phyloP scores from a whole-genome alignment of 2,113 vertebrate genomes.

The Hippocampus zosterae region DNA sequence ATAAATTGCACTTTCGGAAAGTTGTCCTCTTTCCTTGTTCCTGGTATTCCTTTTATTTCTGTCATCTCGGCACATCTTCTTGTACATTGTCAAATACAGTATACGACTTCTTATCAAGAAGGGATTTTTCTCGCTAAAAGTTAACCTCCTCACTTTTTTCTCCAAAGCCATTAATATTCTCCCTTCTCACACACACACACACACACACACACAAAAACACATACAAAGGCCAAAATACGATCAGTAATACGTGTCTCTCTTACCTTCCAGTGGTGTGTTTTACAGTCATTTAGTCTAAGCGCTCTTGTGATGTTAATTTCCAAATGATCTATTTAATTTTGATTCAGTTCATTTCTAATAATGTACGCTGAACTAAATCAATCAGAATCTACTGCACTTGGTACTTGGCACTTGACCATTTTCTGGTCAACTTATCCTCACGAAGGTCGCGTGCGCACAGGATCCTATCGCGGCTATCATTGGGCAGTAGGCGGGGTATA shows the following conservation, averaged over 20 bases:
- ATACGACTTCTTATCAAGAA: conserved; percentile 34
- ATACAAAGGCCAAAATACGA: neutral
- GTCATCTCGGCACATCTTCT: conserved; percentile 7
- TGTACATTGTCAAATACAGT: conserved; percentile 8
- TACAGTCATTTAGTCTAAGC: conserved; percentile 28
- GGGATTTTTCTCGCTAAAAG: conserved; percentile 21
- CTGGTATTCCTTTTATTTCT: neutral
- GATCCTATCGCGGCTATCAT: too few species aligned
- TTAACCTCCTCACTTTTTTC: conserved; percentile 21
- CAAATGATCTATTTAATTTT: conserved; percentile 7
- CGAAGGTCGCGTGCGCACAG: too few species aligned
- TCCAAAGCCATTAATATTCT: neutral
- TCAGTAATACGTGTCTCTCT: conserved; percentile 1
- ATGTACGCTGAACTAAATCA: conserved; percentile 19
- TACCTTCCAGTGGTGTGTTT: conserved; percentile 13
- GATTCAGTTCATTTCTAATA: conserved; percentile 1
- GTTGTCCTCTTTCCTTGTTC: conserved; percentile 13
- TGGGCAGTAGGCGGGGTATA: too few species aligned
- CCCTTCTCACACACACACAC: neutral
- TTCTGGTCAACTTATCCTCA: too few species aligned
- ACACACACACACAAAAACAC: too few species aligned
- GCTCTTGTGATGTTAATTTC: conserved; percentile 35
- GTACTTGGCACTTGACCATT: too few species aligned
- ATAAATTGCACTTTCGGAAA: conserved; percentile 39
- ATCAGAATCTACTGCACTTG: conserved; percentile 5